Evolutionary conservation across 2,113 vertebrate species (phyloP), one percentile per base, ranked within the genome.

Genomic region (Nansenia antarctica): DNA sequence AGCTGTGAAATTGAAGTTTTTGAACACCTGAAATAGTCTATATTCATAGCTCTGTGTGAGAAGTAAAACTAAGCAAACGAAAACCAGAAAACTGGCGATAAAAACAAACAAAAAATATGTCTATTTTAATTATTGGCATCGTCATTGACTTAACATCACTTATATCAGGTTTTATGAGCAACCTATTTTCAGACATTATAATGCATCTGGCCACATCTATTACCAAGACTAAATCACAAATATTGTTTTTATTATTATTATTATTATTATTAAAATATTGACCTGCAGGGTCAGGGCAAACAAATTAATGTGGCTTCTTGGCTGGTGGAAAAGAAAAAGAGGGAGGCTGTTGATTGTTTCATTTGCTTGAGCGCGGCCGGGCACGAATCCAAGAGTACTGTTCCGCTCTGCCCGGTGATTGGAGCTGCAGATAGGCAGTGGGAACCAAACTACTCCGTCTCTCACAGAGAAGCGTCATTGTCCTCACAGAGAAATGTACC

Each of bases 401-500:
- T 27, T 39, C 70, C 15, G 66, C 0, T 34, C 57, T 74, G 81
- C 22, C 2, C 8, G 64, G 72, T 62, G 82, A 87, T 82, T 70
- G 53, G 2, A 4, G 22, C 57, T 14, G 54, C 62, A 72, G 86
- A 86, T 88, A 85, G 34, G 9, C 62, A 63, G 70, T 87, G 85
- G 73, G 83, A 89, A 85, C 71, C 71, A 60, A 65, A 22, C 71
- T 55, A 65, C 66, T 27, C 73, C 37, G 58, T 65, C 72, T 62
- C 76, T 86, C 81, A 78, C 80, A 80, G 62, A 64, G 63, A 29
- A 68, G 37, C 27, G 72, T 76, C 62, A 78, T 72, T 80, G 82
- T 81, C 72, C 69, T 29, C 72, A 58, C 66, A 73, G 60, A 3
- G 0, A 66, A 26, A 74, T 2, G 59, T 75, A 70, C 68, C 69